Evolutionary conservation across 2,797 vertebrate genomes (phyloP).

Genomic region (Anas bahamensis): DNA sequence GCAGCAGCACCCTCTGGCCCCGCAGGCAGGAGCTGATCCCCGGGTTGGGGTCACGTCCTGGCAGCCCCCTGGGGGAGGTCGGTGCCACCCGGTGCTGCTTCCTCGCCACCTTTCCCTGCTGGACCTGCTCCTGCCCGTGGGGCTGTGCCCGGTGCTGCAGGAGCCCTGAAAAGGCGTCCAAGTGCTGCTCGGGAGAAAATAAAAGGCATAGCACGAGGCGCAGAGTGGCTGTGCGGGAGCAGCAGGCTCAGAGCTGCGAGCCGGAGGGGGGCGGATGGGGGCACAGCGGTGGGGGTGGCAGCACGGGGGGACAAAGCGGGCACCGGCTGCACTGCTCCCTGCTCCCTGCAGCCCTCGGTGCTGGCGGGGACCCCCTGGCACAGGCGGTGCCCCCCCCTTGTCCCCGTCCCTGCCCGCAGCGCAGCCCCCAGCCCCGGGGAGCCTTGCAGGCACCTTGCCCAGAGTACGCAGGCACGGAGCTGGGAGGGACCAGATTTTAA

Average conservation of each 20-base stretch:
- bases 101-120: not conserved
- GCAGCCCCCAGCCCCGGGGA: accelerated
- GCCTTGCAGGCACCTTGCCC: not conserved
- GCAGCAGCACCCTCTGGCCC: not conserved
- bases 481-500: conserved; percentile 62
- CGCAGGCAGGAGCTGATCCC: not conserved
- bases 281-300: not conserved
- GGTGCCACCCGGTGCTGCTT: not conserved
- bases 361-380: not conserved
- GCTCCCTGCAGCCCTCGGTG: not conserved
- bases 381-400: not conserved
- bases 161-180: not conserved
- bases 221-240: not conserved
- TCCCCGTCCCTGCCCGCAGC: not conserved
- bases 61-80: not conserved
- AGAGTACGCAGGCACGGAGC: not conserved
- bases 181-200: conserved; percentile 25
- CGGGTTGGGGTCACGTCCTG: not conserved
- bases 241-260: not conserved
- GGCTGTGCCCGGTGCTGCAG: not conserved
- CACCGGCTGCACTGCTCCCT: not conserved
- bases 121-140: accelerated
- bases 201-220: not conserved
- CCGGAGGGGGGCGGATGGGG: not conserved
- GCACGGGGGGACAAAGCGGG: accelerated